These are phyloP conservation scores for Trichopria drosophilae DNA, from an alignment of 2,888 invertebrate species.

Conservation along the genomic window DNA sequence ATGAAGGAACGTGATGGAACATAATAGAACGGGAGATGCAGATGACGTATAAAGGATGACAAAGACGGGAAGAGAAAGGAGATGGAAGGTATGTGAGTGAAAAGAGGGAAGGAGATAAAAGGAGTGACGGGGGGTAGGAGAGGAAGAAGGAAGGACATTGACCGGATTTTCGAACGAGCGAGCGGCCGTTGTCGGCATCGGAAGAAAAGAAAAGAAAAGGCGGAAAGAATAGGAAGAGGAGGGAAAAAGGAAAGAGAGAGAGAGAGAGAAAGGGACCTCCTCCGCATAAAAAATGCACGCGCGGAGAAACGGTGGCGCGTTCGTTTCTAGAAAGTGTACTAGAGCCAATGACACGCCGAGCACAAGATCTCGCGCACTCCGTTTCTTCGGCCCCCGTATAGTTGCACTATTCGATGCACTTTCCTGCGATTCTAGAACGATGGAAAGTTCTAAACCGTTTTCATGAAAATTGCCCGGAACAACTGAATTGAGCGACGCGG, in stretches of 20 bases:
- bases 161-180: too few relatives aligned
- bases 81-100: background rate
- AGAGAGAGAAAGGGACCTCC: slow-evolving; percentile 23
- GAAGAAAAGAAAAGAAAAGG: slow-evolving; percentile 23
- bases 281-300: background rate
- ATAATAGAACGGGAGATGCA: background rate
- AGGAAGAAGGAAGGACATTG: too few relatives aligned
- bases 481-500: too few relatives aligned
- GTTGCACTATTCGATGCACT: too few relatives aligned
- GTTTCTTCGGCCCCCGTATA: too few relatives aligned
- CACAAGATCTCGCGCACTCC: too few relatives aligned
- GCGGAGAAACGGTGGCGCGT: slow-evolving; percentile 23
- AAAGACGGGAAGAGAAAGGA: background rate
- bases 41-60: background rate
- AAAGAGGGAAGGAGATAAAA: slow-evolving; percentile 22
- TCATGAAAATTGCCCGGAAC: too few relatives aligned
- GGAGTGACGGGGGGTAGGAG: slow-evolving; percentile 20
- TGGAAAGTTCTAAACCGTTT: too few relatives aligned
- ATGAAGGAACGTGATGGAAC: background rate
- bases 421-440: too few relatives aligned
- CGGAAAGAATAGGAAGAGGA: slow-evolving; percentile 25
- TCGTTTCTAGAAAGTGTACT: slow-evolving; percentile 35
- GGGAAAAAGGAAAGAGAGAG: slow-evolving; percentile 29
- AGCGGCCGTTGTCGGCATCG: slow-evolving; percentile 14
- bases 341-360: slow-evolving; percentile 35